phyloP scores from a whole-genome alignment of 2,888 invertebrate genomes.

The Diloba caeruleocephala region DNA sequence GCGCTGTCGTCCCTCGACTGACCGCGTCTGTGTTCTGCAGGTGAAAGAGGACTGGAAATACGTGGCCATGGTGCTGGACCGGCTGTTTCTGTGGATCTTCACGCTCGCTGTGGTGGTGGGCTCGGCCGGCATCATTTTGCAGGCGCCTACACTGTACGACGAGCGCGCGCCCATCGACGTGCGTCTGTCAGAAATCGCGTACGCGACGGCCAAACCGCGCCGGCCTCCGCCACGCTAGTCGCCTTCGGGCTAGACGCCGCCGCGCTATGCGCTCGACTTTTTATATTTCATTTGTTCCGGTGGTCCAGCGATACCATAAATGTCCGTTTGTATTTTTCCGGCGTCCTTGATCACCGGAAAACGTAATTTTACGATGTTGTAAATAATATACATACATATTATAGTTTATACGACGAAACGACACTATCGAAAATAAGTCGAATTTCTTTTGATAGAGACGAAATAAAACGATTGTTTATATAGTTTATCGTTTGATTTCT shows the following conservation, averaged over 20 bases:
- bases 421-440: slow-evolving; percentile 81
- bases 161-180: slow-evolving; percentile 96
- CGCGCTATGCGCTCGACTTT: slow-evolving; percentile 26
- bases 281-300: slow-evolving; percentile 57
- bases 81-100: slow-evolving; percentile 99
- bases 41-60: slow-evolving; percentile 99
- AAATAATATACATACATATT: slow-evolving; percentile 76
- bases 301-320: slow-evolving; percentile 45
- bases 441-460: slow-evolving; percentile 88
- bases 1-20: background rate
- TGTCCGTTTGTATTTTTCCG: slow-evolving; percentile 56
- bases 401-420: slow-evolving; percentile 84
- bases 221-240: slow-evolving; percentile 75
- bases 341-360: slow-evolving; percentile 51
- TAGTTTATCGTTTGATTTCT: slow-evolving; percentile 22
- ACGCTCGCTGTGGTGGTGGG: slow-evolving; percentile 98
- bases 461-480: slow-evolving; percentile 84
- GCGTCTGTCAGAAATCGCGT: slow-evolving; percentile 96
- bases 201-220: slow-evolving; percentile 95
- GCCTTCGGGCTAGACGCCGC: slow-evolving; percentile 86
- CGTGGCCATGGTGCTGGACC: slow-evolving; percentile 99
- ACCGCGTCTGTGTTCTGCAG: slow-evolving; percentile 88
- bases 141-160: slow-evolving; percentile 98
- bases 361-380: slow-evolving; percentile 67
- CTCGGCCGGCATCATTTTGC: slow-evolving; percentile 97